A percentile compares a stretch with the other conserved stretches of the same genome.
Evolutionary conservation across 1,140 invertebrate species (phyloP).

Genomic region (Daktulosphaira vitifoliae): DNA sequence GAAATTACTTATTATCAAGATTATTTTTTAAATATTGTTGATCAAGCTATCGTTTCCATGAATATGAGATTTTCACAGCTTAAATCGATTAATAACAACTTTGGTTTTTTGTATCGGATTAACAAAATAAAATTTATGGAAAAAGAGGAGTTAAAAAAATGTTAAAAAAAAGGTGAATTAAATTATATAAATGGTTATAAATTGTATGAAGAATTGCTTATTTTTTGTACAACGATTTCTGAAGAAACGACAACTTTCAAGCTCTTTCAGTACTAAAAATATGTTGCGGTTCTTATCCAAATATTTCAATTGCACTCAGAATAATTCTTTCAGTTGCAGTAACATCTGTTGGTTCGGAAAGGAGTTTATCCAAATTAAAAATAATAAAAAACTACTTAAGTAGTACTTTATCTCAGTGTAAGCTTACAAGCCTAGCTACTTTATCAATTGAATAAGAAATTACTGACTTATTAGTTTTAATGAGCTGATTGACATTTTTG

Average conservation of each 20-base stretch:
- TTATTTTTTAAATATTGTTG: slow-evolving; percentile 18
- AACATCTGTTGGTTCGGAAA: not conserved
- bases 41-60: slow-evolving; percentile 7
- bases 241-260: not conserved
- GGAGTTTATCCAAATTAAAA: not conserved
- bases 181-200: not conserved
- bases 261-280: not conserved
- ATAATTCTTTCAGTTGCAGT: not conserved
- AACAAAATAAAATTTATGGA: slow-evolving; percentile 21
- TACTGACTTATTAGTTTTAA: not conserved
- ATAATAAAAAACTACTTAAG: not conserved
- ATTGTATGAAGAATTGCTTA: not conserved
- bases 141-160: not conserved
- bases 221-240: not conserved
- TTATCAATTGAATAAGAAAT: not conserved
- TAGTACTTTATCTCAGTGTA: not conserved
- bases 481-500: not conserved
- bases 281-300: not conserved
- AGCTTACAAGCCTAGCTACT: slow-evolving; percentile 15
- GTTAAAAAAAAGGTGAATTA: not conserved
- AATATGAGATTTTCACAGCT: slow-evolving; percentile 7
- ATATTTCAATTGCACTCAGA: not conserved
- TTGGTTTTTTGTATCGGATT: slow-evolving; percentile 28
- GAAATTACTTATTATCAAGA: slow-evolving; percentile 11
- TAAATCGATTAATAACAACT: slow-evolving; percentile 20